Percentiles rank a stretch among this genome's conserved stretches.
Conservation (phyloP, 2,888 invertebrate genomes). For the Sipunculus nudus region DNA sequence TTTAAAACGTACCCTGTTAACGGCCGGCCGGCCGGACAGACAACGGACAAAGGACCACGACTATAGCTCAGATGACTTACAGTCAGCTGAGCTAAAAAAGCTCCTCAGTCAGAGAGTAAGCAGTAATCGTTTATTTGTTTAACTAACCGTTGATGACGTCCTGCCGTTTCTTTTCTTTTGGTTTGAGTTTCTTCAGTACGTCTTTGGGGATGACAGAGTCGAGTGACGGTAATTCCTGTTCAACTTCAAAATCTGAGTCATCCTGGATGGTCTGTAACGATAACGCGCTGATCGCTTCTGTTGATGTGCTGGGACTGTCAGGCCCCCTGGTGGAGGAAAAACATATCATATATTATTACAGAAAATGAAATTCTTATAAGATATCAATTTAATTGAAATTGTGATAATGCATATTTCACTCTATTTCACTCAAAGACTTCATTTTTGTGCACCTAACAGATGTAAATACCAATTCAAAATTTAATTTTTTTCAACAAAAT, state of each 20-base stretch:
- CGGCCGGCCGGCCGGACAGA: no score
- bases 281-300: neutral
- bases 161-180: slow-evolving; percentile 87
- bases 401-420: no score
- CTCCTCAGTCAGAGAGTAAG: no score
- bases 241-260: slow-evolving; percentile 68
- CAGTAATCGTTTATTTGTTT: no score
- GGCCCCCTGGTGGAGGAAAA: slow-evolving; percentile 68
- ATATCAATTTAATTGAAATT: no score
- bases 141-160: slow-evolving; percentile 87
- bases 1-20: no score
- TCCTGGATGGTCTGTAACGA: slow-evolving; percentile 22
- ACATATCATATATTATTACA: neutral
- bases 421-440: no score
- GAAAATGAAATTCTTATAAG: no score
- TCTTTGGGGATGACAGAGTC: slow-evolving; percentile 81
- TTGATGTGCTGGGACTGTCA: slow-evolving; percentile 73
- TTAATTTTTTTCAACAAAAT: no score
- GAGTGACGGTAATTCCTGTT: slow-evolving; percentile 81
- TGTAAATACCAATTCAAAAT: no score
- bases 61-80: neutral
- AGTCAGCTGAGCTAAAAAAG: neutral
- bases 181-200: slow-evolving; percentile 77
- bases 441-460: no score
- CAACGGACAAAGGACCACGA: no score